These are phyloP conservation scores for Magallana gigas DNA, from an alignment of 1,140 invertebrate species.

Conservation along the genomic window DNA sequence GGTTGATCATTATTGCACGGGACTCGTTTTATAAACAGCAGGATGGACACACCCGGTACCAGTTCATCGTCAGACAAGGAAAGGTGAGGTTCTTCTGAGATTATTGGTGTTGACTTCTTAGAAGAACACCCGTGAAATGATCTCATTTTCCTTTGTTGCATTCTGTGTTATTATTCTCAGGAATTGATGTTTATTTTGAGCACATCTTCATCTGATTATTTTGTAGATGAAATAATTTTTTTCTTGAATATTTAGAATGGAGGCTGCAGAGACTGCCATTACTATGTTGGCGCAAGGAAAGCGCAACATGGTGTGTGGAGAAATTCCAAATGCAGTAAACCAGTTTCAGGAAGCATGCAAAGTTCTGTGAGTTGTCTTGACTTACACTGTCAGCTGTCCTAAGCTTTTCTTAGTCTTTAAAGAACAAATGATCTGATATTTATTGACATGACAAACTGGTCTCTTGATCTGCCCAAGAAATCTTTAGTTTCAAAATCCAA, in stretches of 20 bases:
- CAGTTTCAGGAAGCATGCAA: slow-evolving; percentile 88
- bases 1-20: slow-evolving; percentile 1
- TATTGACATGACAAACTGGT: no score
- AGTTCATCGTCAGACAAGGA: slow-evolving; percentile 64
- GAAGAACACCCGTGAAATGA: no score
- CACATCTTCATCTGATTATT: no score
- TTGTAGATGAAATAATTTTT: not conserved
- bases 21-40: not conserved
- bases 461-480: no score
- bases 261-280: slow-evolving; percentile 73
- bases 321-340: slow-evolving; percentile 88
- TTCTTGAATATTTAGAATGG: slow-evolving; percentile 60
- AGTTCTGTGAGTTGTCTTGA: slow-evolving; percentile 80
- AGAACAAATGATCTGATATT: no score
- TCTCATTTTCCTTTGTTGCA: no score
- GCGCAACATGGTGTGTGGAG: slow-evolving; percentile 88
- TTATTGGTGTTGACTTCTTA: no score
- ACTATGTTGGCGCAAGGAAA: slow-evolving; percentile 85
- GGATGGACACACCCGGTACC: slow-evolving; percentile 53
- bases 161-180: no score
- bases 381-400: no score
- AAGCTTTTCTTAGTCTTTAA: no score
- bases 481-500: no score
- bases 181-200: no score
- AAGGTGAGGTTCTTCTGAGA: slow-evolving; percentile 48